phyloP scores from a whole-genome alignment of 1,140 invertebrate genomes.

The Gryllus bimaculatus region DNA sequence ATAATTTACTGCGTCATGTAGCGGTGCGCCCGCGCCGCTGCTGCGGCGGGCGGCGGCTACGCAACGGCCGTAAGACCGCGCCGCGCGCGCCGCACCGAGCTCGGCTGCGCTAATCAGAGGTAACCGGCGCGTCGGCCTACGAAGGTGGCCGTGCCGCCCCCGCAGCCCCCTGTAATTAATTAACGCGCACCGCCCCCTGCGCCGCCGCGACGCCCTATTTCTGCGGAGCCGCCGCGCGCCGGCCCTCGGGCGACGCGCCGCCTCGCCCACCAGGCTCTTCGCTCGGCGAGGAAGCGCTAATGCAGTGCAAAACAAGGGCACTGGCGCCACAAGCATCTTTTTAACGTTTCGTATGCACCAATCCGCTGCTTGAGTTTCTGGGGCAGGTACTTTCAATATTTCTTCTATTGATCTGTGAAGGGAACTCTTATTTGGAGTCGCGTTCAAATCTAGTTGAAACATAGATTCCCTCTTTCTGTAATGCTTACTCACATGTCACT shows the following conservation, averaged over 20 bases:
- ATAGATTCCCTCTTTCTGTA: too few species aligned
- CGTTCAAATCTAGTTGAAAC: too few species aligned
- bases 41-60: neutral
- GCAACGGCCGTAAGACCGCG: neutral
- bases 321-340: too few species aligned
- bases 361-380: too few species aligned
- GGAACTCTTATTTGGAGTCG: too few species aligned
- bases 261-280: neutral
- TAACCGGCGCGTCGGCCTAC: slow-evolving; percentile 19
- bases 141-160: neutral
- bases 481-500: too few species aligned
- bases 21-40: neutral
- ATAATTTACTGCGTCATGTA: neutral
- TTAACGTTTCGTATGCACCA: too few species aligned
- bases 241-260: too few species aligned
- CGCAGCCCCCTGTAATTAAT: neutral
- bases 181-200: neutral
- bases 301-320: too few species aligned
- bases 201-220: neutral
- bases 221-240: neutral
- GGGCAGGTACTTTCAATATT: too few species aligned
- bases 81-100: neutral
- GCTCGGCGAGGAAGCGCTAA: too few species aligned
- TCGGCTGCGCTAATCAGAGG: slow-evolving; percentile 20
- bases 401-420: too few species aligned